These are phyloP conservation scores for Sinodicranocentrus sp. DNA, from an alignment of 2,888 invertebrate species.

Conservation along the genomic window DNA sequence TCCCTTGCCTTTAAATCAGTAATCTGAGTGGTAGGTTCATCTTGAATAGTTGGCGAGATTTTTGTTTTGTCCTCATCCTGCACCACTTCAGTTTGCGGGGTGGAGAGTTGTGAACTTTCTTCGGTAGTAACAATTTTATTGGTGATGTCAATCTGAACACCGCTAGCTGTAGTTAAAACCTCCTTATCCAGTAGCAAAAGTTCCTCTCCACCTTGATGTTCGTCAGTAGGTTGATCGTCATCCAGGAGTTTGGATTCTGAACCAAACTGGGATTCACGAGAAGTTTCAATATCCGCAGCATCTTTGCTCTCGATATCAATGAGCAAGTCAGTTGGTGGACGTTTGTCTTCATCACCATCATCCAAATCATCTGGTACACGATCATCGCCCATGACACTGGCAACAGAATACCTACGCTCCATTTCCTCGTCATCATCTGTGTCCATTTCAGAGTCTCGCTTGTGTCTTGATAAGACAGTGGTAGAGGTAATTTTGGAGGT, in stretches of 20 bases:
- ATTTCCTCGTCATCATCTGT: constrained; percentile 48
- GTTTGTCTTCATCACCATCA: constrained; percentile 40
- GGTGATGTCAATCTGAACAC: constrained; percentile 49
- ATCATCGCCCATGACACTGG: constrained; percentile 61
- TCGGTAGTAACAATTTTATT: constrained; percentile 31
- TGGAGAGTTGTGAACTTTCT: constrained; percentile 48
- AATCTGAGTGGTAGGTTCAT: constrained; percentile 30
- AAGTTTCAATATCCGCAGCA: constrained; percentile 67
- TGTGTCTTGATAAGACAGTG: constrained; percentile 32
- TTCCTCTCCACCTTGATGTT: constrained; percentile 49
- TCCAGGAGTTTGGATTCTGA: constrained; percentile 67
- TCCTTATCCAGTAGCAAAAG: constrained; percentile 38
- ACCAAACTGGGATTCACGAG: constrained; percentile 71
- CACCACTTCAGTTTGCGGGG: constrained; percentile 45
- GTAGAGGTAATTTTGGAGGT: background rate
- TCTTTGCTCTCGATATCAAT: constrained; percentile 54
- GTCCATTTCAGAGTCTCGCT: constrained; percentile 45
- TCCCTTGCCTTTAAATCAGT: constrained; percentile 20
- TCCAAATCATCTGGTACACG: constrained; percentile 60
- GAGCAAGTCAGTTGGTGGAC: constrained; percentile 50
- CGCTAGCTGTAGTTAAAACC: constrained; percentile 6
- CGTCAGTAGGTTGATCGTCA: constrained; percentile 67
- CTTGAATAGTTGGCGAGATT: constrained; percentile 47
- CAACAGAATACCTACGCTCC: constrained; percentile 40
- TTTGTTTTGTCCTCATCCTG: constrained; percentile 54